Evolutionary conservation across 92 coral and sea anemone species (phyloP), one percentile per base, ranked within the genome.

Genomic region (Phenganax marumi): DNA sequence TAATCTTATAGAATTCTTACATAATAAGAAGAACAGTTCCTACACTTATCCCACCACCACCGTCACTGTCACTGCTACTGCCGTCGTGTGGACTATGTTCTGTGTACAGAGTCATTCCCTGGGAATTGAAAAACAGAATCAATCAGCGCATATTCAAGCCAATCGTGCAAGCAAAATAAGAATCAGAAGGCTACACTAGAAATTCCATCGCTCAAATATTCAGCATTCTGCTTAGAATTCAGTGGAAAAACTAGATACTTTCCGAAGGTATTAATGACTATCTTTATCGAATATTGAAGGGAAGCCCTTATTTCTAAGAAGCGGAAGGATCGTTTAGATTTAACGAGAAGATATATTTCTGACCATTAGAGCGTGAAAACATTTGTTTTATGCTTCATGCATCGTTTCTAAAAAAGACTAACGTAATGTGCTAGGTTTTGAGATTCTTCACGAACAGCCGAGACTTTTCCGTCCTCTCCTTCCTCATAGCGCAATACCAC

Each of bases 21-120:
- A 77, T 77, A 26, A 77, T 77, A 12, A 57, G 18, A 10, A 77
- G 24, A 8, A 77, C 43, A 16, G 71, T 77, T 77, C 82, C 82
- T 1, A 49, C n/a, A 61, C 82, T 77, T 33, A 62, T 77, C 0
- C 82, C 82, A 77, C 82, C 48, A 76, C 81, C 82, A 62, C 82
- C 24, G 17, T 12, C 23, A 12, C 12, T 18, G 43, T 16, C 23
- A 12, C 12, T 6, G 5, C 55, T 49, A 8, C 25, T 22, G 61
- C 46, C 55, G 47, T 51, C 11, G 43, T 48, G 33, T 51, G 43
- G 79, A 22, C 10, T n/a, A 53, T 17, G n/a, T 22, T 51, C 10
- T 18, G 79, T 49, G 60, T 49, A 22, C 9, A 73, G 58, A 17
- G 25, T 49, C 60, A 73, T 51, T 50, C 23, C 7, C 58, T 48